These are phyloP conservation scores for Spea multiplicata DNA, from an alignment of 2,113 vertebrate species.

Conservation along the genomic window DNA sequence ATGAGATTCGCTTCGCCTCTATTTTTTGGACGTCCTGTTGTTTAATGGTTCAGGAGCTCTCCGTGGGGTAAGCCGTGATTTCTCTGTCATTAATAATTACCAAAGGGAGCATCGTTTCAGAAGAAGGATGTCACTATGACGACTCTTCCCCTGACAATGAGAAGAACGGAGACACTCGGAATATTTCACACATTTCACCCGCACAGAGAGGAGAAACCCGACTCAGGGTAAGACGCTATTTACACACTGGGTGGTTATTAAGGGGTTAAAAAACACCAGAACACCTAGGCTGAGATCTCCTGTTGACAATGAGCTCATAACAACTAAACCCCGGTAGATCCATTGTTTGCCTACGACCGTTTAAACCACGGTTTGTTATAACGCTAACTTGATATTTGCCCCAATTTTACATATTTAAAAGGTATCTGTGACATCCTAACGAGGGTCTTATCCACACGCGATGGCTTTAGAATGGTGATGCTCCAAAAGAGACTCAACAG, in stretches of 20 bases:
- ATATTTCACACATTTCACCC: neutral
- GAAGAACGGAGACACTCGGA: slow-evolving; percentile 1
- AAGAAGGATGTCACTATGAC: slow-evolving; percentile 27
- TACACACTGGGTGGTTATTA: neutral
- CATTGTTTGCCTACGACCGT: too few species aligned
- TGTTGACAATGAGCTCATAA: too few species aligned
- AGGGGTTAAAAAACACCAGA: too few species aligned
- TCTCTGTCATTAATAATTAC: slow-evolving; percentile 46
- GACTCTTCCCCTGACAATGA: slow-evolving; percentile 24
- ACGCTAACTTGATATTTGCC: too few species aligned
- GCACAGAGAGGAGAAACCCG: neutral
- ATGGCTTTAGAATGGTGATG: too few species aligned
- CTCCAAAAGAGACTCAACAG: too few species aligned
- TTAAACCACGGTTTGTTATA: too few species aligned
- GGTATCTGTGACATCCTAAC: too few species aligned
- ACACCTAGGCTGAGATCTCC: too few species aligned
- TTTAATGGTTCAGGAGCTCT: neutral
- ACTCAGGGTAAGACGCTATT: neutral
- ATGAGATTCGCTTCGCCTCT: neutral
- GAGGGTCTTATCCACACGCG: too few species aligned
- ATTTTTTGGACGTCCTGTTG: neutral
- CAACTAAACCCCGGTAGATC: too few species aligned
- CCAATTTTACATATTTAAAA: too few species aligned
- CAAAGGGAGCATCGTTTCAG: slow-evolving; percentile 1
- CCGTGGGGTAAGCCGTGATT: neutral